Conservation (phyloP, 2,113 vertebrate species). For the Strigops habroptila region DNA sequence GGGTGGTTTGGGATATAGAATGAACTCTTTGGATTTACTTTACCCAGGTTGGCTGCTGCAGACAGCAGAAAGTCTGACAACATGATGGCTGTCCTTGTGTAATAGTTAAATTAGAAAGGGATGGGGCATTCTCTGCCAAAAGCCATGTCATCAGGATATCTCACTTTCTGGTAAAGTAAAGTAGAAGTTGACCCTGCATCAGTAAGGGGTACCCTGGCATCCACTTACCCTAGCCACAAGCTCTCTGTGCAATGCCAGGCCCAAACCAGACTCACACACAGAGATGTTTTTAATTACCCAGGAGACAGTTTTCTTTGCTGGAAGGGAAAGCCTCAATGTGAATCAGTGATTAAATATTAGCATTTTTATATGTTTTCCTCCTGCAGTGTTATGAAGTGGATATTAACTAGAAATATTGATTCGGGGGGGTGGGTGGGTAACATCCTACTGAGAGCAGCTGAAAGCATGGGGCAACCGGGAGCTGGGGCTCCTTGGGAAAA, state of each 20-base stretch:
- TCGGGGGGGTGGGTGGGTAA: background rate
- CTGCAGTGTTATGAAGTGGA: background rate
- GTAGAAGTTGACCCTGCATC: accelerated
- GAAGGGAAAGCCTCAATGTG: background rate
- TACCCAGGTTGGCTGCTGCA: background rate
- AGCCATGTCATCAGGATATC: accelerated
- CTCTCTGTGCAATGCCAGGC: background rate
- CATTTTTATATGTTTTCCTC: background rate
- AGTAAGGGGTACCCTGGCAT: background rate
- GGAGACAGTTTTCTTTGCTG: background rate
- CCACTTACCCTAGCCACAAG: accelerated
- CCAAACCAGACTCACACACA: accelerated
- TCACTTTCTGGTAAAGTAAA: background rate
- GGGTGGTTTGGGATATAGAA: background rate
- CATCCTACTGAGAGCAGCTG: background rate
- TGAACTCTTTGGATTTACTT: no score
- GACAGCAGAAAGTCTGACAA: background rate
- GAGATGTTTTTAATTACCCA: background rate
- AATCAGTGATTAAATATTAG: background rate
- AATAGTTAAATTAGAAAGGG: background rate
- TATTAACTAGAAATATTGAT: background rate
- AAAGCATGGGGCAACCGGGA: background rate
- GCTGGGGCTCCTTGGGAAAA: background rate
- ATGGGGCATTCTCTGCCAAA: background rate
- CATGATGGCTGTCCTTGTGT: background rate